phyloP scores from a whole-genome alignment of 2,888 invertebrate genomes.

The Luperina nickerlii region DNA sequence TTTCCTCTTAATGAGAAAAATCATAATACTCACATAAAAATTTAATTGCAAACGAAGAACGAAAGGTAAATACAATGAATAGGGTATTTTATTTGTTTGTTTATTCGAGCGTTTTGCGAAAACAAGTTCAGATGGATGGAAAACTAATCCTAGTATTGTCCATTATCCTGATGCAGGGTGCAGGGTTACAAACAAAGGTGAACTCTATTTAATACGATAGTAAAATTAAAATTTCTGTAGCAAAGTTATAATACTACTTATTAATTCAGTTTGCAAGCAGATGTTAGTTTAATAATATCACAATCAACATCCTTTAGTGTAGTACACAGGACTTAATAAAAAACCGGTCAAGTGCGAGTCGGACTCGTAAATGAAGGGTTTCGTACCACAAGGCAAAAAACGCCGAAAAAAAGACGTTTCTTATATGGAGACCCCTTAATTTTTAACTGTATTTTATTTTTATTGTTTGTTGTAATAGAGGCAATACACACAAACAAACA shows the following conservation, averaged over 20 bases:
- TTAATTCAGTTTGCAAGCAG: not conserved
- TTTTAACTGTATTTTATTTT: too few species aligned
- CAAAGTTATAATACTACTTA: not conserved
- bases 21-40: not conserved
- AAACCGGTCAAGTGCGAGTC: not conserved
- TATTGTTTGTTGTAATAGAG: not conserved
- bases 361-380: not conserved
- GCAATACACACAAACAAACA: too few species aligned
- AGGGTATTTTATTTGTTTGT: constrained; percentile 39
- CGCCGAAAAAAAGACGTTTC: too few species aligned
- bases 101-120: constrained; percentile 27
- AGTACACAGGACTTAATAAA: not conserved
- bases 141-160: constrained; percentile 35
- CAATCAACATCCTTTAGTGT: not conserved
- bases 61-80: constrained; percentile 9
- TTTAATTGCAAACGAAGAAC: not conserved
- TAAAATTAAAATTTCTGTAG: not conserved
- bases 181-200: not conserved
- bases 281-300: not conserved
- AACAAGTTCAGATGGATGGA: constrained; percentile 16
- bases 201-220: not conserved
- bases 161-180: constrained; percentile 30
- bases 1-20: not conserved
- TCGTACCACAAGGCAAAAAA: too few species aligned
- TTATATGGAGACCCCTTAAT: too few species aligned